Percentiles rank a stretch among this genome's conserved stretches.
phyloP scores from a whole-genome alignment of 2,888 invertebrate genomes.

The Lacanobia oleracea region DNA sequence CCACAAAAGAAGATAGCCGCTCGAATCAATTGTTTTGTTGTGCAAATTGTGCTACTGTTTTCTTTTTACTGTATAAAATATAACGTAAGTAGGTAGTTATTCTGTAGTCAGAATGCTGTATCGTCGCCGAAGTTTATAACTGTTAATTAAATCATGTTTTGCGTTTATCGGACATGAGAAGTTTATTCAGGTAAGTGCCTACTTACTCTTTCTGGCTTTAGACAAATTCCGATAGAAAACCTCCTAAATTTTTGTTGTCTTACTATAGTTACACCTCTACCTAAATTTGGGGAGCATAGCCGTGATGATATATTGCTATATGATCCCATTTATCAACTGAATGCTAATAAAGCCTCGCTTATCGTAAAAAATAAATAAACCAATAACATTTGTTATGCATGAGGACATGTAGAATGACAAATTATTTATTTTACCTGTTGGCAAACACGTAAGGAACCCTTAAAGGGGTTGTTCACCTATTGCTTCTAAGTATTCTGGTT shows the following conservation, averaged over 20 bases:
- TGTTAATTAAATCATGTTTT: background rate
- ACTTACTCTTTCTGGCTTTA: background rate
- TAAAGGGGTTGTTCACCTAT: slow-evolving; percentile 16
- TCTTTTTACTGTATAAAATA: slow-evolving; percentile 2
- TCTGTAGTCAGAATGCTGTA: background rate
- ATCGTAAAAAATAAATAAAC: background rate
- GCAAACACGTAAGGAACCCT: background rate
- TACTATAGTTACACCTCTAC: background rate
- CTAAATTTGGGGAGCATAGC: background rate
- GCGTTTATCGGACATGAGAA: background rate
- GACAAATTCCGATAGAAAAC: background rate
- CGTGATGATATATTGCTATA: background rate
- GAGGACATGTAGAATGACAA: background rate
- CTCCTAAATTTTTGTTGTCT: background rate
- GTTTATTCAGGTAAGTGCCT: background rate
- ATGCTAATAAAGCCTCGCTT: background rate
- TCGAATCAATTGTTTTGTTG: slow-evolving; percentile 28
- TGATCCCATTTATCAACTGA: background rate
- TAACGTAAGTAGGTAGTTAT: background rate
- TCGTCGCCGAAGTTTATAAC: background rate
- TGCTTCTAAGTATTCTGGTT: slow-evolving; percentile 2
- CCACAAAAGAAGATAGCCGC: slow-evolving; percentile 24
- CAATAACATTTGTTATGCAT: background rate
- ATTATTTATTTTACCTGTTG: slow-evolving; percentile 19
- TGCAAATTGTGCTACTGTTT: slow-evolving; percentile 8